Base-by-base conservation (phyloP, 2,888 invertebrate genomes). In the Patella depressa region DNA sequence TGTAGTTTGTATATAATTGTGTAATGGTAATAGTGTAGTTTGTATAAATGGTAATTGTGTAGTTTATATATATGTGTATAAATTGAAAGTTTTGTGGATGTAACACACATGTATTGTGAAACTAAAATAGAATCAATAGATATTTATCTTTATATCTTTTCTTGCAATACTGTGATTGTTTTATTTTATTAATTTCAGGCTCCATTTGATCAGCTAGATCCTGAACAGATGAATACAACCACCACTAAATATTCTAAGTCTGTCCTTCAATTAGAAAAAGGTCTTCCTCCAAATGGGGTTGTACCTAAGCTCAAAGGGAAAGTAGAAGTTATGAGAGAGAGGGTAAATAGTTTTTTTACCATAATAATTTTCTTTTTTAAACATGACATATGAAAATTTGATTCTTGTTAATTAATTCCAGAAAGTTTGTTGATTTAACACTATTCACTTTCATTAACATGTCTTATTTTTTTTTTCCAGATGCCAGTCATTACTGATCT, bases 261-360 rank as follows among this genome's bases (percentile, higher is more conserved):
- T 90, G 94, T 94, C 87, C 93, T 93, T 89, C 96, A 95, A 93
- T 93, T 97, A 74, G 96, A 96, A 88, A 96, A 97, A 89, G 96
- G 96, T 29, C 89, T 98, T 53, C 96, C 97, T 0, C 90, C 93
- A 0, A 97, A 97, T 90, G 93, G 95, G 82, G 95, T 97, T 19
- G 94, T 97, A 0, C 95, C 96, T 0, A 93, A 93, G 81, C 93
- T 97, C 74, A 96, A 95, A 86, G 94, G 94, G 78, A 94, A 95
- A 75, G 96, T 97, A 0, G 96, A 96, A 83, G 89, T 93, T 7
- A 95, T 97, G 89, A 95, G 95, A 88, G 95, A 95, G 53, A 96
- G 96, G 93, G 95, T 95, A 89, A 80, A 86, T 74, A 7, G 55
- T 19, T 53, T 19, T 65, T 45, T 45, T 9, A 1, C 0, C 24